Base-by-base conservation (phyloP, 2,797 vertebrate species). In the Dipus sagitta region DNA sequence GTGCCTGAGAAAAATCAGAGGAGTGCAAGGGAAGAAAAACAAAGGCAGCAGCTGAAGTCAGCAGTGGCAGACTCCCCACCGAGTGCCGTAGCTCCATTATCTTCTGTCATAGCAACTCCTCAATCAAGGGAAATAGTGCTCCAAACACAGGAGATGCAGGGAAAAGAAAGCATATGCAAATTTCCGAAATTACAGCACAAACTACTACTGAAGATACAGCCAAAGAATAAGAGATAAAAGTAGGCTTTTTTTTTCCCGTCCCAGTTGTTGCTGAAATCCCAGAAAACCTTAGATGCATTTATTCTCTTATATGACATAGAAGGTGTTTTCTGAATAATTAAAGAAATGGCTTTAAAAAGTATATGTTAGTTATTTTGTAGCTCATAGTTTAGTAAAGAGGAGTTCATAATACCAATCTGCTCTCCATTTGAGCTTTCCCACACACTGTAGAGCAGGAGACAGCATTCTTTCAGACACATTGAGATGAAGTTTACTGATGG, bases 21-120 rank as follows among this genome's bases (percentile, higher is more conserved):
- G 26, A 82, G 26, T 23, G 10, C 10, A 65, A 58, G 64, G 82
- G 65, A 15, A 47, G 47, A 64, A 92, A 87, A 93, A 91, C 76
- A 92, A 91, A 93, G 71, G 30, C 70, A 21, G 70, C 70, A 67
- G 34, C 26, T 8, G 30, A 65, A 94, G 92, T 83, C 82, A 86
- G 74, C 83, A 83, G 74, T 86, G 90, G 79, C 88, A 86, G 80
- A n/a, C 82, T 21, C 86, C 96, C 88, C 86, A 38, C 82, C 8
- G 90, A 76, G 90, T 34, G 90, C 64, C 47, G 24, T 72, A 83
- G 76, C 90, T 90, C 88, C 79, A 83, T 95, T 95, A 94, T 95
- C 93, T 94, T 78, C 88, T 95, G 87, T 88, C 92, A 93, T 14
- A 93, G 90, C 86, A 94, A 62, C 79, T 94, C 64, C 76, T 95